A percentile compares a stretch with the other conserved stretches of the same genome.
These are phyloP conservation scores for Drosophila repleta DNA, from an alignment of 1,140 invertebrate species.

Conservation along the genomic window DNA sequence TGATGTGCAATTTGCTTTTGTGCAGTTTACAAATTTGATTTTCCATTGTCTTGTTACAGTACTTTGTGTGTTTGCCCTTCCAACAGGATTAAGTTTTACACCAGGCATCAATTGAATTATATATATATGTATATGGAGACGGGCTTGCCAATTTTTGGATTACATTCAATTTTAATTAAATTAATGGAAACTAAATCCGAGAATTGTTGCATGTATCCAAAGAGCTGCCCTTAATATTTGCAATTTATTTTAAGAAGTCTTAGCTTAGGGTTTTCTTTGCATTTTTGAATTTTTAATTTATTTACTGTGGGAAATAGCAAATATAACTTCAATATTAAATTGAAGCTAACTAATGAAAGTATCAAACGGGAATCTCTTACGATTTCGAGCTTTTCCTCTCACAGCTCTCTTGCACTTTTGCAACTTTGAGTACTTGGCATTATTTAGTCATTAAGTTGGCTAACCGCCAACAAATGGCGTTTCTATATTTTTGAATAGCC, in stretches of 20 bases:
- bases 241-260: background rate
- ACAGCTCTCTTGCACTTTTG: background rate
- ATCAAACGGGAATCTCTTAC: background rate
- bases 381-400: background rate
- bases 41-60: slow-evolving; percentile 6
- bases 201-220: too few species aligned
- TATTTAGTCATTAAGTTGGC: slow-evolving; percentile 36
- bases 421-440: slow-evolving; percentile 15
- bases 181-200: too few species aligned
- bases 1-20: slow-evolving; percentile 29
- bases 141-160: too few species aligned
- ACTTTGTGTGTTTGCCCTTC: slow-evolving; percentile 3
- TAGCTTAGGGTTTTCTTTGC: background rate
- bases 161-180: too few species aligned
- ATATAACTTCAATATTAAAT: too few species aligned
- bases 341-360: too few species aligned
- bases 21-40: slow-evolving; percentile 18
- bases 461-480: slow-evolving; percentile 32
- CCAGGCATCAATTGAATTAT: slow-evolving; percentile 2
- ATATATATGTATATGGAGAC: background rate
- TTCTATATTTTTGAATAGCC: slow-evolving; percentile 38
- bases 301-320: too few species aligned
- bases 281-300: too few species aligned
- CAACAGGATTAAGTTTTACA: slow-evolving; percentile 15
- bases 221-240: too few species aligned